Percentiles rank a stretch among this genome's conserved stretches.
These are phyloP conservation scores for Selene dorsalis DNA, from an alignment of 2,797 vertebrate species.

Conservation along the genomic window DNA sequence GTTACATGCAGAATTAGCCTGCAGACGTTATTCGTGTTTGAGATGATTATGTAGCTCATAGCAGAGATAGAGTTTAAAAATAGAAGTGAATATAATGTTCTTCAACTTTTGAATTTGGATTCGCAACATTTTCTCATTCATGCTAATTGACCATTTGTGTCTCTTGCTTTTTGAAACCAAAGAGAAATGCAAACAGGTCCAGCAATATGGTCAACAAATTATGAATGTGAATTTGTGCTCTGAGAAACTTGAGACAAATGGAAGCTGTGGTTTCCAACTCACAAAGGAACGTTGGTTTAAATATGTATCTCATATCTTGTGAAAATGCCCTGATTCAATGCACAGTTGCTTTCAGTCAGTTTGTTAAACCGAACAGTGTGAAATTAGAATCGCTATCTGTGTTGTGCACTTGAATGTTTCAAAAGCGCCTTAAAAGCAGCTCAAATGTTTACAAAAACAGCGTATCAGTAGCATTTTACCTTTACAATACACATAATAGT, in stretches of 20 bases:
- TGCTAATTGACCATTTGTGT: conserved; percentile 32
- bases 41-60: conserved; percentile 47
- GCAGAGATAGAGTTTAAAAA: conserved; percentile 42
- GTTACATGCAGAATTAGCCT: conserved; percentile 43
- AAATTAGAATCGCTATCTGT: neutral
- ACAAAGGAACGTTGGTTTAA: neutral
- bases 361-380: neutral
- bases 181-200: neutral
- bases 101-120: conserved; percentile 30
- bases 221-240: neutral
- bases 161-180: conserved; percentile 13
- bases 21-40: conserved; percentile 9
- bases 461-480: neutral
- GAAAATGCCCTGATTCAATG: neutral
- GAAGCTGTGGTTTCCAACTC: neutral
- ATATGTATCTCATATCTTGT: neutral
- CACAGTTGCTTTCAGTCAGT: neutral
- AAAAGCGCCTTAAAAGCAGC: conserved; percentile 4
- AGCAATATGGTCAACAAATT: neutral
- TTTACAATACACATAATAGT: neutral
- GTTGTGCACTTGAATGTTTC: neutral
- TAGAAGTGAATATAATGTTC: conserved; percentile 50
- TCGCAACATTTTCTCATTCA: conserved; percentile 19
- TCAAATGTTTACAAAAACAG: neutral
- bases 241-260: neutral